Percentiles rank a stretch among this genome's conserved stretches.
These are phyloP conservation scores for Heliothis virescens DNA, from an alignment of 1,140 invertebrate species.

Conservation along the genomic window DNA sequence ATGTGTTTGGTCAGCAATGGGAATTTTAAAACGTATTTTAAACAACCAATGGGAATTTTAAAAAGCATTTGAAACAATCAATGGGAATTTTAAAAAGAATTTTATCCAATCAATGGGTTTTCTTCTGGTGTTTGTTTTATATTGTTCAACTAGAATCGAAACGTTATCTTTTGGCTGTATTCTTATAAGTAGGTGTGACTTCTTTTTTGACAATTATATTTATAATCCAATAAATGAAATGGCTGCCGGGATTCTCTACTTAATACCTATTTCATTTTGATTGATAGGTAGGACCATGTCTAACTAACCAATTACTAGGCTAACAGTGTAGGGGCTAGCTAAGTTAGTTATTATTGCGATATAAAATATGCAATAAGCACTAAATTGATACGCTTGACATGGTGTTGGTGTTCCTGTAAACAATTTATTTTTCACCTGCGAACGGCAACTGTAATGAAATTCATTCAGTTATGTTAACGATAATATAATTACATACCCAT, in stretches of 20 bases:
- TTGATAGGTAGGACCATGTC: too few species aligned
- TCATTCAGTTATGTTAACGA: too few species aligned
- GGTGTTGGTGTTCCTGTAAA: background rate
- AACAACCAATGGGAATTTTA: conserved; percentile 6
- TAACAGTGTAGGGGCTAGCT: too few species aligned
- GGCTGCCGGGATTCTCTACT: too few species aligned
- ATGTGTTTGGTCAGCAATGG: conserved; percentile 4
- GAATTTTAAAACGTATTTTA: conserved; percentile 17
- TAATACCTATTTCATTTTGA: too few species aligned
- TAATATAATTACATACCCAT: too few species aligned
- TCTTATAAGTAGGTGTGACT: too few species aligned
- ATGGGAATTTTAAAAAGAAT: conserved; percentile 18
- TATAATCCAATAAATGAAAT: too few species aligned
- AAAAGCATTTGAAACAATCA: conserved; percentile 22
- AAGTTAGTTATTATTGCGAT: background rate
- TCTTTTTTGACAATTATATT: too few species aligned
- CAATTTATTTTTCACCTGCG: background rate
- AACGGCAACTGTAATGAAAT: too few species aligned
- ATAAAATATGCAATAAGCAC: background rate
- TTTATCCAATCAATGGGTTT: conserved; percentile 12
- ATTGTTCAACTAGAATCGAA: background rate
- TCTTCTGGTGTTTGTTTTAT: conserved; percentile 6
- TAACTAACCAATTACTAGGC: background rate
- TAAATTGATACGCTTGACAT: background rate
- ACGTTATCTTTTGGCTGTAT: too few species aligned